These are phyloP conservation scores for Thrips palmi DNA, from an alignment of 1,140 invertebrate species.

Conservation along the genomic window DNA sequence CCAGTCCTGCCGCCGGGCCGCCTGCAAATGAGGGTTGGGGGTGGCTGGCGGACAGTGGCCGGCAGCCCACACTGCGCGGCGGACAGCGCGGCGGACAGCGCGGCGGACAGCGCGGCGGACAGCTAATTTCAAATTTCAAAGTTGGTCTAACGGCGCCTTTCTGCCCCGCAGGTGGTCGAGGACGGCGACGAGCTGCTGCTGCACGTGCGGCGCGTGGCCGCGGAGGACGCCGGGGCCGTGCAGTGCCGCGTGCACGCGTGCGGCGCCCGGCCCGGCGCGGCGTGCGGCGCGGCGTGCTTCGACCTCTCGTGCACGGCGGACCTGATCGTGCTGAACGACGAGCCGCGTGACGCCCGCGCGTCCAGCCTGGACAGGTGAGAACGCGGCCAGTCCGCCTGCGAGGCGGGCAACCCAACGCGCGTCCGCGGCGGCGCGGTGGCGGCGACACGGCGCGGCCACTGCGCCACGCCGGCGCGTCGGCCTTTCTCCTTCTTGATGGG, in stretches of 20 bases:
- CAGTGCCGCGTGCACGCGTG: conserved; percentile 20
- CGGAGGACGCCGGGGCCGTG: conserved; percentile 29
- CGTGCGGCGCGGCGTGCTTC: neutral
- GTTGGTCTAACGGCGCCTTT: conserved; percentile 4
- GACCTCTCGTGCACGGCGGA: conserved; percentile 13
- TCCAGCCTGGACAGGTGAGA: too few species aligned
- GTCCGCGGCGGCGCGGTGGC: conserved; percentile 39
- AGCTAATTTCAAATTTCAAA: conserved; percentile 5
- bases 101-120: too few species aligned
- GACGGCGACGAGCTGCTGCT: conserved; percentile 30
- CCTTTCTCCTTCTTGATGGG: too few species aligned
- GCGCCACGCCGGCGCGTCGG: too few species aligned
- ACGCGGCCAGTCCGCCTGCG: too few species aligned
- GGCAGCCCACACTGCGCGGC: too few species aligned
- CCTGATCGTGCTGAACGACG: conserved; percentile 9
- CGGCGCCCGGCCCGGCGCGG: neutral
- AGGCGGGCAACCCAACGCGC: conserved; percentile 22
- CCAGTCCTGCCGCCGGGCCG: too few species aligned
- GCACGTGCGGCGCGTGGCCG: conserved; percentile 27
- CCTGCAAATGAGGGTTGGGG: too few species aligned
- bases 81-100: too few species aligned
- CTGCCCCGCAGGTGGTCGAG: conserved; percentile 25
- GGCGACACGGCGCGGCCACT: too few species aligned
- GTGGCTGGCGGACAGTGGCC: too few species aligned
- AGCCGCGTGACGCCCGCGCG: neutral